Conservation (phyloP, 1,140 invertebrate genomes). For the Pogonognathellus flavescens region DNA sequence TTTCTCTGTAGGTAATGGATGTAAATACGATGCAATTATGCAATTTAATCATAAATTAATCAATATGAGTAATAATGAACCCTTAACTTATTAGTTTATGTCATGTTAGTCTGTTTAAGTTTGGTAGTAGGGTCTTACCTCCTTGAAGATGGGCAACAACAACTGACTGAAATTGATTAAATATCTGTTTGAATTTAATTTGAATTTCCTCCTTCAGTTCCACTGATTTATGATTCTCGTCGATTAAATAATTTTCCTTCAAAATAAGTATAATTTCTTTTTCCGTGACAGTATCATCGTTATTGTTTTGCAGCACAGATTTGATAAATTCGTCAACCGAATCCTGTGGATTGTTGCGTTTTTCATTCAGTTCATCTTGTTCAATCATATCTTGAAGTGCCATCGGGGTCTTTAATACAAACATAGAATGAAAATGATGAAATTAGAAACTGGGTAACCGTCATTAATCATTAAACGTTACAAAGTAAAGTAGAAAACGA, state of each 20-base stretch:
- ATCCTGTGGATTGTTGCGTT: background rate
- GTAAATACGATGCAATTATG: too few species aligned
- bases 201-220: constrained; percentile 12
- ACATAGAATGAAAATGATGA: background rate
- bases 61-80: too few species aligned
- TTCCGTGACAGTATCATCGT: background rate
- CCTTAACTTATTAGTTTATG: too few species aligned
- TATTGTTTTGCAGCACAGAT: constrained; percentile 27
- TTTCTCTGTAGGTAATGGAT: too few species aligned
- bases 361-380: constrained; percentile 24
- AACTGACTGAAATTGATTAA: constrained; percentile 15
- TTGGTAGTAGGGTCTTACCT: background rate
- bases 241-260: background rate
- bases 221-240: background rate
- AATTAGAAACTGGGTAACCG: too few species aligned
- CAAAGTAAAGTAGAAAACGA: too few species aligned
- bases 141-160: constrained; percentile 31
- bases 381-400: constrained; percentile 28
- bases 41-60: too few species aligned
- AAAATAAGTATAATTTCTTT: background rate
- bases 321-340: constrained; percentile 15
- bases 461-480: too few species aligned
- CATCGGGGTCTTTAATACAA: background rate
- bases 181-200: constrained; percentile 18
- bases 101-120: too few species aligned